Conservation (phyloP, 2,113 vertebrate species). For the Casuarius casuarius region DNA sequence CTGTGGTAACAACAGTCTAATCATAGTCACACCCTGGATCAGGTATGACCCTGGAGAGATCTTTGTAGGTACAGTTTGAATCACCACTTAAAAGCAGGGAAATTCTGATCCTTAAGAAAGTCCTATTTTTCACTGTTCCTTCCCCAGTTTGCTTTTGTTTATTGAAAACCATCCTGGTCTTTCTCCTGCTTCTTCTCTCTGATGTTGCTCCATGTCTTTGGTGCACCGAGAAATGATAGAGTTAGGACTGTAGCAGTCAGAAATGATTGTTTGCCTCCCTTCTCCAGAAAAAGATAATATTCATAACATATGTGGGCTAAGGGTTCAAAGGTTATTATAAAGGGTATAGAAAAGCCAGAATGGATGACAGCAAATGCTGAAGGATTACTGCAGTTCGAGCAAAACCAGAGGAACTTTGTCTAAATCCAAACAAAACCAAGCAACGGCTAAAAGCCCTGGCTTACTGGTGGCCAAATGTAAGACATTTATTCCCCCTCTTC, state of each 20-base stretch:
- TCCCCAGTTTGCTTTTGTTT: not conserved
- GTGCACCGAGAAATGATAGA: not conserved
- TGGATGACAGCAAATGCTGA: slow-evolving; percentile 28
- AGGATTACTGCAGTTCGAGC: slow-evolving; percentile 26
- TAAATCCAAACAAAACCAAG: slow-evolving; percentile 39
- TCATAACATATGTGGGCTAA: slow-evolving; percentile 28
- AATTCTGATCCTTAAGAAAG: not conserved
- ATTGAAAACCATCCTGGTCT: not conserved
- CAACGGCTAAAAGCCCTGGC: not conserved
- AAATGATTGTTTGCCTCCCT: not conserved
- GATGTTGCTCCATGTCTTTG: not conserved
- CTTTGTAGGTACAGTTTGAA: not conserved
- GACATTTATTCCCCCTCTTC: not conserved
- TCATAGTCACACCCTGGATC: not conserved
- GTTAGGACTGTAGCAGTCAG: not conserved
- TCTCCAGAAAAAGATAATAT: not conserved
- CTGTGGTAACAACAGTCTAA: not conserved
- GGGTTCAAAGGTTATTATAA: slow-evolving; percentile 12
- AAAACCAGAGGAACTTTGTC: slow-evolving; percentile 44
- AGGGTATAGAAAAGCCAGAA: slow-evolving; percentile 4
- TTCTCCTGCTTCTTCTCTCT: not conserved
- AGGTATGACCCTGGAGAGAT: not conserved
- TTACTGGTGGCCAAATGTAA: slow-evolving; percentile 2
- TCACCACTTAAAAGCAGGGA: not conserved
- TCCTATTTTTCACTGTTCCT: not conserved